phyloP scores from a whole-genome alignment of 2,113 vertebrate genomes.

The Solea senegalensis region DNA sequence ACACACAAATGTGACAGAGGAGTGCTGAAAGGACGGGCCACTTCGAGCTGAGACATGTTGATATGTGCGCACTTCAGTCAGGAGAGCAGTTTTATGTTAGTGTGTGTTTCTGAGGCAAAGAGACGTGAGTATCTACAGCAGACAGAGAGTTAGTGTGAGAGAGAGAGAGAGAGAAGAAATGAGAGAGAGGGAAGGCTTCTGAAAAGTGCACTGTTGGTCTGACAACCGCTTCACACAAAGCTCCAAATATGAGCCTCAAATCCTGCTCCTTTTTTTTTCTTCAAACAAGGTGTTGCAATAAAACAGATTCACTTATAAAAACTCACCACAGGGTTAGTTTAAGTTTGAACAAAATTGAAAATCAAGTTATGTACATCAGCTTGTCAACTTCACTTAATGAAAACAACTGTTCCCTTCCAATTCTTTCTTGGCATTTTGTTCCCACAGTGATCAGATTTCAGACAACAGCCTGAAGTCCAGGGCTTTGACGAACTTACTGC shows the following conservation, averaged over 20 bases:
- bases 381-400: background rate
- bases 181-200: slow-evolving; percentile 46
- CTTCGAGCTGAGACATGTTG: slow-evolving; percentile 76
- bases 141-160: slow-evolving; percentile 43
- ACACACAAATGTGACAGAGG: slow-evolving; percentile 40
- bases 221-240: slow-evolving; percentile 34
- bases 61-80: slow-evolving; percentile 18
- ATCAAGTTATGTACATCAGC: background rate
- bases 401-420: no score
- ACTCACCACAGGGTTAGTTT: background rate
- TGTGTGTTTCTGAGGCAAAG: background rate
- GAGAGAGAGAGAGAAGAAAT: slow-evolving; percentile 34
- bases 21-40: slow-evolving; percentile 44
- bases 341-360: slow-evolving; percentile 2
- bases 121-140: slow-evolving; percentile 26
- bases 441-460: no score
- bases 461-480: no score
- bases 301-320: background rate
- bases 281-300: slow-evolving; percentile 23
- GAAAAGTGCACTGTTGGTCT: slow-evolving; percentile 48
- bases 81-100: slow-evolving; percentile 14
- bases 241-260: slow-evolving; percentile 34
- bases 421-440: no score
- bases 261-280: slow-evolving; percentile 16
- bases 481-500: no score